Evolutionary conservation across 2,888 invertebrate species (phyloP), one percentile per base, ranked within the genome.

Genomic region (Athetis lepigone): DNA sequence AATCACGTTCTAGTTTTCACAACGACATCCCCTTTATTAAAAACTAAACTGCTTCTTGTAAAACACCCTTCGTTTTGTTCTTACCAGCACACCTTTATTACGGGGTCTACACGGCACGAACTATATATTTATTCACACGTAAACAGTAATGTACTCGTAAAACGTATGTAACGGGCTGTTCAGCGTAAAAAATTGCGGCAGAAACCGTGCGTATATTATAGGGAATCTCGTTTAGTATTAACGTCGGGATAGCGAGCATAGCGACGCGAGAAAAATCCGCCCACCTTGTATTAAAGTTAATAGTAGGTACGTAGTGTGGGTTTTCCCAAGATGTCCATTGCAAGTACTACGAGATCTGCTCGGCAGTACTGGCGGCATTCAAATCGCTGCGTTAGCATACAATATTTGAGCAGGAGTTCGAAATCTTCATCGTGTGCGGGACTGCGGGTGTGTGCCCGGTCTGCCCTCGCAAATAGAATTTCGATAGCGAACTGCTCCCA

Each of bases 301-400:
- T 79, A 75, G 79, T 76, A 64, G 18, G 33, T 52, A 79, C n/a
- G 36, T 71, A 72, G 62, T 66, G 65, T 72, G 79, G 84, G 84
- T 81, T 85, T 82, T 83, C 85, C 87, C 84, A 81, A 87, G 85
- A 80, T 81, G 80, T 82, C 81, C 74, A 79, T 85, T 80, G 70
- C 72, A 80, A 67, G 77, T 75, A 74, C 77, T 77, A 75, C 63
- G 75, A 50, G 62, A 80, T 83, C 81, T 81, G 79, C 68, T 78
- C 75, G 67, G 73, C 3, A 74, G 75, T 76, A 80, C 78, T 76
- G 60, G 77, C 77, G 74, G 87, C 84, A 90, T 90, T 87, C 81
- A 87, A 89, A 90, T 90, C 77, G 85, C 85, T 83, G 83, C 80
- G 85, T 89, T 88, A 87, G 86, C 86, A 88, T 88, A 86, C 84